Percentiles rank a stretch among this genome's conserved stretches.
Evolutionary conservation across 2,888 invertebrate genomes (phyloP).

Genomic region (Chirona hameri): DNA sequence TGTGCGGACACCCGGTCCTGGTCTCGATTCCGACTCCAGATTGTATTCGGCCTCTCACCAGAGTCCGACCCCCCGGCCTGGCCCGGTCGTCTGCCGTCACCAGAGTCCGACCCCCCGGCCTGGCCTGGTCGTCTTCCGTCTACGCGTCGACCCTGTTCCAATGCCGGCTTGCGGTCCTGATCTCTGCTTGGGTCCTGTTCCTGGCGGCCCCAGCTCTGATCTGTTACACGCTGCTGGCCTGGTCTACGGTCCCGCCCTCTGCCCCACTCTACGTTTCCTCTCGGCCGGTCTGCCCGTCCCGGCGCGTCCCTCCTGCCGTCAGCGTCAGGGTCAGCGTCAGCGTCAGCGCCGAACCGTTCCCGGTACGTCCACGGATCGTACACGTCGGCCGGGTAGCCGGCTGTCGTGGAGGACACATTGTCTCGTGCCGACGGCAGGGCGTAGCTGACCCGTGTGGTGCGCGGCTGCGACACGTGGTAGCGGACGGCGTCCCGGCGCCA

Average conservation of each 20-base stretch:
- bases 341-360: not conserved
- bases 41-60: not conserved
- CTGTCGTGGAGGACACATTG: not conserved
- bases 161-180: not conserved
- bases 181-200: not conserved
- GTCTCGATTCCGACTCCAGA: not conserved
- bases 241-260: not conserved
- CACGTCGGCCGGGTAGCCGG: not conserved
- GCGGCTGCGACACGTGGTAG: not conserved
- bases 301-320: not conserved
- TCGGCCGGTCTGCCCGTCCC: not conserved
- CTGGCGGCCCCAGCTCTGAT: not conserved
- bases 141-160: not conserved
- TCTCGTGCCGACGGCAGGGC: not conserved
- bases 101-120: not conserved
- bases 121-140: not conserved
- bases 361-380: slow-evolving; percentile 10
- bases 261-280: not conserved
- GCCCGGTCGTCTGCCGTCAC: not conserved
- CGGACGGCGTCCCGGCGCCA: not conserved
- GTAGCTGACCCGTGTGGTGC: not conserved
- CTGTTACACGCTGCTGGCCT: not conserved
- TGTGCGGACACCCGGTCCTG: not conserved
- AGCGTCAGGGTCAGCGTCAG: not conserved
- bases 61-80: not conserved